Evolutionary conservation across 2,113 vertebrate genomes (phyloP), one percentile per base, ranked within the genome.

Genomic region (Pungitius pungitius): DNA sequence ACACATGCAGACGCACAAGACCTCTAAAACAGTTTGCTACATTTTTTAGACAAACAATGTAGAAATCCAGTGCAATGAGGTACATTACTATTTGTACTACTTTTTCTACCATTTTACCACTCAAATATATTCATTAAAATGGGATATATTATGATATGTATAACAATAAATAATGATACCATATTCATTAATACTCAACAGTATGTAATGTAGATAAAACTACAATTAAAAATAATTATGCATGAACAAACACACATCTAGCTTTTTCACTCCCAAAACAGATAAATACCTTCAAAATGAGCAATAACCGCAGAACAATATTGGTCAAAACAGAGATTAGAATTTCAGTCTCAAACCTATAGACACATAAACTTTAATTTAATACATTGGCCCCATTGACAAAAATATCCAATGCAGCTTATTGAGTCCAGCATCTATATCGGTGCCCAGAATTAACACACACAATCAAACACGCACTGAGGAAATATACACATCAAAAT

Each of bases 401-500:
- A 51, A 3, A 2, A 4, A 51, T 51, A 51, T 22, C 20, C 45
- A 10, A n/a, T 49, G 18, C 45, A 49, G 45, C 45, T 49, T 2
- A n/a, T 49, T 42, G 20, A 12, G 20, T 51, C 20, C 47, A 51
- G 18, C 43, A 45, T 45, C 15, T 18, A 15, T 17, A 43, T 43
- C 42, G 42, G 45, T 18, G 8, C 18, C 20, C 3, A 40, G 30
- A 45, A 37, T 39, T 3, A 39, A 52, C 30, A 22, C 3, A 40
- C 35, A 60, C 45, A 67, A n/a, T 17, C n/a, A 27, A 26, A 45
- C 27, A 24, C 0, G 9, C 6, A 22, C 2, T 17, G 20, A 14
- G 18, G 64, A 35, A 77, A 60, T 52, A 43, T 8, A 66, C 58
- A 70, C 11, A 3, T 35, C 8, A 71, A 81, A 81, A 73, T 54